These are phyloP conservation scores for Ceratotherium simum DNA, from an alignment of 2,113 vertebrate genomes.

Conservation along the genomic window DNA sequence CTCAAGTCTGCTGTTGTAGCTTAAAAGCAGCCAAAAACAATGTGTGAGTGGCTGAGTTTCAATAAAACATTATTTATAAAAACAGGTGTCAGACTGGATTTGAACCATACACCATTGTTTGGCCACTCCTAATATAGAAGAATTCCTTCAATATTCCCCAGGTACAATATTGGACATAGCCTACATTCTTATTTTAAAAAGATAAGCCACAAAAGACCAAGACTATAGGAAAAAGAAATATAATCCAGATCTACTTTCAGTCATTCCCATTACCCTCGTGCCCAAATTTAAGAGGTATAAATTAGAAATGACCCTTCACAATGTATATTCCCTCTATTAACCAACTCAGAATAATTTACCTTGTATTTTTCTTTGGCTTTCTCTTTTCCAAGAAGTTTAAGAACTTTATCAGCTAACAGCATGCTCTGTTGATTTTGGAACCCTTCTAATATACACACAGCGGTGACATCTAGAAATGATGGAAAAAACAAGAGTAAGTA, in stretches of 20 bases:
- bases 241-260: constrained; percentile 16
- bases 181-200: constrained; percentile 26
- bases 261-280: neutral
- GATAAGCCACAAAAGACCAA: neutral
- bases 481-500: neutral
- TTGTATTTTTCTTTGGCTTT: constrained; percentile 99
- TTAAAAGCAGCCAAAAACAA: constrained; percentile 29
- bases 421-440: constrained; percentile 99
- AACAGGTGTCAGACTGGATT: neutral
- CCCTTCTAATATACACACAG: constrained; percentile 98
- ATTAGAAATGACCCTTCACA: neutral
- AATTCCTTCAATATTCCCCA: neutral
- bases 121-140: neutral
- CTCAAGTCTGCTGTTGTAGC: neutral
- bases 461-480: constrained; percentile 94
- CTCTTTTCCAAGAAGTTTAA: constrained; percentile 98
- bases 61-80: constrained; percentile 33
- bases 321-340: neutral
- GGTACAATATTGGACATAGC: neutral
- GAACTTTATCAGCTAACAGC: constrained; percentile 98
- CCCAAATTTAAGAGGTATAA: neutral
- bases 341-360: constrained; percentile 85
- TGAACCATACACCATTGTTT: neutral
- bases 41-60: neutral
- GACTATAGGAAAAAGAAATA: neutral